Percentiles rank a stretch among this genome's conserved stretches.
Conservation (phyloP, 2,797 vertebrate species). For the Phoebastria nigripes region DNA sequence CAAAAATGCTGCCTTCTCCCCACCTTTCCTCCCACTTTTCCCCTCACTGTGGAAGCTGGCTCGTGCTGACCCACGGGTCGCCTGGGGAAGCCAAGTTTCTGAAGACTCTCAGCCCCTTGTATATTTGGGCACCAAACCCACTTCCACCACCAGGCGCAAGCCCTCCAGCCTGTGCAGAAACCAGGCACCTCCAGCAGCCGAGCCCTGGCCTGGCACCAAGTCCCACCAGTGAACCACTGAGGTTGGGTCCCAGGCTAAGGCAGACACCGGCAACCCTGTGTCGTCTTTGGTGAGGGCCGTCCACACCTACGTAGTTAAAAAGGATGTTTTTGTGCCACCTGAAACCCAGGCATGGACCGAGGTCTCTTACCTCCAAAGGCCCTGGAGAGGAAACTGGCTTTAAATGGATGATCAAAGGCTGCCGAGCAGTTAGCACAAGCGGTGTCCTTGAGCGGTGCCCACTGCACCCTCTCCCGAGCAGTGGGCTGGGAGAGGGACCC, state of each 20-base stretch:
- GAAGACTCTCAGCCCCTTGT: background rate
- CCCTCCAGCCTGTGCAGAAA: accelerated
- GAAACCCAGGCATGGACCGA: background rate
- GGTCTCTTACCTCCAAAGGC: background rate
- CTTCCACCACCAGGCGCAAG: accelerated
- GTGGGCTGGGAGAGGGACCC: background rate
- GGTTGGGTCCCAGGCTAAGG: background rate
- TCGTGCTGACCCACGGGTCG: accelerated
- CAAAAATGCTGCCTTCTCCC: background rate
- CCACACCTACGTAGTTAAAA: background rate
- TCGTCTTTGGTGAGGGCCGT: background rate
- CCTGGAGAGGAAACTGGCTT: background rate
- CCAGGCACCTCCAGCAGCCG: accelerated
- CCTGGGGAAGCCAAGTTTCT: background rate
- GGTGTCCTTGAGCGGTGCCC: accelerated
- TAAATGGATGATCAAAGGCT: background rate
- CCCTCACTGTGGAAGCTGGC: background rate
- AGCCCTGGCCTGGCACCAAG: background rate
- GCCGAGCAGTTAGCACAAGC: background rate
- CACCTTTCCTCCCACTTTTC: background rate
- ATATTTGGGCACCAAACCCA: background rate
- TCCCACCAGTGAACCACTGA: background rate
- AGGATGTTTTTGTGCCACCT: background rate
- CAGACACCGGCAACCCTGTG: background rate
- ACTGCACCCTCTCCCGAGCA: background rate